Evolutionary conservation across 2,113 vertebrate species (phyloP), one percentile per base, ranked within the genome.

Genomic region (Neolamprologus sp.): DNA sequence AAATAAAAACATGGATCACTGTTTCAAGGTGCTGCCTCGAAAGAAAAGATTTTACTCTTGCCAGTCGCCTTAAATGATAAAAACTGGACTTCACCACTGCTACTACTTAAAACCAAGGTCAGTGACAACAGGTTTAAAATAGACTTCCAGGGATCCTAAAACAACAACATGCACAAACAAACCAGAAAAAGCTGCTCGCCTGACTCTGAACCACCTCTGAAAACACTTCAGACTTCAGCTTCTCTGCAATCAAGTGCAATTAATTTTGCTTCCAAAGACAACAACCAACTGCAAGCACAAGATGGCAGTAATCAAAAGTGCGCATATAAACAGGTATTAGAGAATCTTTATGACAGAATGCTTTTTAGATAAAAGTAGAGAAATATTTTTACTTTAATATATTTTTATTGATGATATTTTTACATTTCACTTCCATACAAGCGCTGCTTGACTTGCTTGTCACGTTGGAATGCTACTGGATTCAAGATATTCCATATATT

Each of bases 321-420:
- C 0, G 2, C 0, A 60, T 10, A 33, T 33, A 33, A 63, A 63
- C 9, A 33, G 16, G 16, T 63, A 10, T 17, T 31, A 4, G 16
- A 63, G 16, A 63, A 63, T 63, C 5, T 63, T 63, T 0, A 63
- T 63, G 58, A 63, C 6, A 33, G 58, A 7, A 63, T 11, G 28
- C 28, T 33, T 63, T 33, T 63, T 63, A 63, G 0, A 63, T 63
- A 19, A 33, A 33, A 19, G 58, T 0, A 60, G 16, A 63, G 16
- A 33, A 63, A 19, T 33, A 4, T 63, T 33, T 60, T 33, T 33
- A 63, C 58, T 63, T 33, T 33, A 33, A 33, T 63, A 63, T 19
- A 33, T 63, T 33, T 63, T 63, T 63, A 7, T 33, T 63, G 5
- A 63, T 63, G 5, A 63, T 33, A 35, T 63, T 63, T 35, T 63